These are phyloP conservation scores for Rhynchonycteris naso DNA, from an alignment of 2,797 vertebrate species.

Conservation along the genomic window DNA sequence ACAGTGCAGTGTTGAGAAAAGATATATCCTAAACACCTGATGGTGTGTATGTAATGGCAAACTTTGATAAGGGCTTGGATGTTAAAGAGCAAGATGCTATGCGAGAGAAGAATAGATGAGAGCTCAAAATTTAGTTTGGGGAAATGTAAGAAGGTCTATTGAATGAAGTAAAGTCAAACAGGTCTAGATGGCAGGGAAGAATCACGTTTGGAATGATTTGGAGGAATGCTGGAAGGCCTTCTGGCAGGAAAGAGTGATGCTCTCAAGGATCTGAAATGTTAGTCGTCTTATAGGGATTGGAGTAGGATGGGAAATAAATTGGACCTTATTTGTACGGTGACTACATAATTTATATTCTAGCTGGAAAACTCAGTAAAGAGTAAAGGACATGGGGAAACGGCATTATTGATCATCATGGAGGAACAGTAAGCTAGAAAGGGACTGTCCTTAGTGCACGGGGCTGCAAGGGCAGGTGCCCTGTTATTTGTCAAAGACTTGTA, in stretches of 20 bases:
- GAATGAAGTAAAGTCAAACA: neutral
- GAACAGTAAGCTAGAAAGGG: neutral
- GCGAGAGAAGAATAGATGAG: neutral
- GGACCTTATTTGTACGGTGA: neutral
- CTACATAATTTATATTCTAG: neutral
- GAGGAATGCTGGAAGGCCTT: neutral
- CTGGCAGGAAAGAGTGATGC: neutral
- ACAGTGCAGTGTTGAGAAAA: neutral
- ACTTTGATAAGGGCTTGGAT: neutral
- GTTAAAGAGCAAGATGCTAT: neutral
- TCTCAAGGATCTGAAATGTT: neutral
- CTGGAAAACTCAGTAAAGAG: neutral
- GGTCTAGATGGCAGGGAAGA: neutral
- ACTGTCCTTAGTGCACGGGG: neutral
- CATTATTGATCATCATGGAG: neutral
- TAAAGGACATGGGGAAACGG: rapidly evolving
- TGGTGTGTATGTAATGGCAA: neutral
- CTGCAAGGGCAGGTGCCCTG: neutral
- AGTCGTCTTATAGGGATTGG: too few species aligned
- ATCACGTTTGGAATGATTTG: neutral
- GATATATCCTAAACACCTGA: neutral
- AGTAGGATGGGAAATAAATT: neutral
- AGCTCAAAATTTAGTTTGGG: neutral
- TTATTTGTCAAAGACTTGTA: neutral
- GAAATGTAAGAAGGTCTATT: neutral